A percentile compares a stretch with the other conserved stretches of the same genome.
These are phyloP conservation scores for Gymnobelideus leadbeateri DNA, from an alignment of 2,113 vertebrate species.

Conservation along the genomic window DNA sequence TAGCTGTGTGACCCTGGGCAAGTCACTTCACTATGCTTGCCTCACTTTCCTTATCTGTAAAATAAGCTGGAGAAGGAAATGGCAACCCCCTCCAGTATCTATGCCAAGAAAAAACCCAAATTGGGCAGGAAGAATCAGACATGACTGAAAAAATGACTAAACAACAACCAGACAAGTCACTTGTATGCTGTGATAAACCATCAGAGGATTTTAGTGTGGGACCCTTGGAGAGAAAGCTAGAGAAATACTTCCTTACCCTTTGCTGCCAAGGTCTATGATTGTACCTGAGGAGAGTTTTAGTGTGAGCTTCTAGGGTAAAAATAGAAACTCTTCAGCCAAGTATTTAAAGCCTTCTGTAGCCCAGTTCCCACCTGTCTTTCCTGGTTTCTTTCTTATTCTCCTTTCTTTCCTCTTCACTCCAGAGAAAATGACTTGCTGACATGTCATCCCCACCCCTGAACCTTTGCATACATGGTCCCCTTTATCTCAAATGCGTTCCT, in stretches of 20 bases:
- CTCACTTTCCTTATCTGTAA: background rate
- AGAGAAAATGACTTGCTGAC: background rate
- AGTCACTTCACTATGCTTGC: background rate
- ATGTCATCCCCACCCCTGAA: background rate
- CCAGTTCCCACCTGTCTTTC: background rate
- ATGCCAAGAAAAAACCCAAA: background rate
- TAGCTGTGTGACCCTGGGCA: background rate
- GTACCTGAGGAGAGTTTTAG: background rate
- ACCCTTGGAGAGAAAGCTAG: background rate
- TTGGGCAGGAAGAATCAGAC: background rate
- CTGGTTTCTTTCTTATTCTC: background rate
- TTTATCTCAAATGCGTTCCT: background rate
- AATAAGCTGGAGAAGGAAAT: background rate
- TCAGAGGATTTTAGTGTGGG: background rate
- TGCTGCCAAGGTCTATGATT: background rate
- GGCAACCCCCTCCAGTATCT: background rate
- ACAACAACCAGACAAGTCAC: background rate
- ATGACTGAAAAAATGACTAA: background rate
- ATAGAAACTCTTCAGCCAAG: background rate
- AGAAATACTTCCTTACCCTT: background rate
- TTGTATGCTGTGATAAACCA: background rate
- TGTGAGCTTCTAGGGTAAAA: background rate
- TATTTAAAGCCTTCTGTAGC: background rate
- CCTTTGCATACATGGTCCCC: background rate
- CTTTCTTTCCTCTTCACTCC: background rate